Conservation (phyloP, 2,888 invertebrate genomes). For the Andrena haemorrhoa region DNA sequence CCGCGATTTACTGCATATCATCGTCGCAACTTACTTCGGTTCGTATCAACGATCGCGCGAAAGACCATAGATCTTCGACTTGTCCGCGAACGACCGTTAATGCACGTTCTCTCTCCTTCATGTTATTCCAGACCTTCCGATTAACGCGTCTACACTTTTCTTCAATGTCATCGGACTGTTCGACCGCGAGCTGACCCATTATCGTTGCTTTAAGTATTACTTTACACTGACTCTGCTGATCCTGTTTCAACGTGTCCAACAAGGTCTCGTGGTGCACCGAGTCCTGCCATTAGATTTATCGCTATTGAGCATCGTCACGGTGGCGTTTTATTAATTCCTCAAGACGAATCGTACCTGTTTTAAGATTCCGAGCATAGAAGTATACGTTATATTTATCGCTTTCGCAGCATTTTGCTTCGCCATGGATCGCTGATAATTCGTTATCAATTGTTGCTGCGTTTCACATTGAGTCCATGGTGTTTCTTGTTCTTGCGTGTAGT, state of each 20-base stretch:
- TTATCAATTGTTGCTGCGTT: conserved; percentile 71
- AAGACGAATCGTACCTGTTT: conserved; percentile 47
- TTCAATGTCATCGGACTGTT: conserved; percentile 88
- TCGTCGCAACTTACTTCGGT: conserved; percentile 52
- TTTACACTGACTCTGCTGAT: conserved; percentile 87
- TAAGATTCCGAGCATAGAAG: conserved; percentile 87
- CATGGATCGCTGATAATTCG: conserved; percentile 87
- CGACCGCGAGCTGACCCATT: conserved; percentile 89
- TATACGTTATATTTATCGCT: conserved; percentile 88
- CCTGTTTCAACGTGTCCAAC: conserved; percentile 86
- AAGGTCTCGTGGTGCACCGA: conserved; percentile 88
- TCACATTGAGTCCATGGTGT: conserved; percentile 52
- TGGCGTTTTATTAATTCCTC: too few species aligned
- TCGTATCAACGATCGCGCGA: conserved; percentile 84
- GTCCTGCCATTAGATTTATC: conserved; percentile 85
- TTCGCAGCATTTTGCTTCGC: conserved; percentile 89
- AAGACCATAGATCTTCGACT: conserved; percentile 83
- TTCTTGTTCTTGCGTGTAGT: conserved; percentile 54
- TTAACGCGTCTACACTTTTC: conserved; percentile 87
- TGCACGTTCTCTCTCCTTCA: conserved; percentile 87
- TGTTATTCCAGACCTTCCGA: conserved; percentile 87
- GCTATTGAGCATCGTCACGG: too few species aligned
- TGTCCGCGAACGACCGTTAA: conserved; percentile 85
- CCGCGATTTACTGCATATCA: background rate
- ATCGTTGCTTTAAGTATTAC: conserved; percentile 88